A percentile compares a stretch with the other conserved stretches of the same genome.
These are phyloP conservation scores for Hemibagrus guttatus DNA, from an alignment of 2,797 vertebrate genomes.

Conservation along the genomic window DNA sequence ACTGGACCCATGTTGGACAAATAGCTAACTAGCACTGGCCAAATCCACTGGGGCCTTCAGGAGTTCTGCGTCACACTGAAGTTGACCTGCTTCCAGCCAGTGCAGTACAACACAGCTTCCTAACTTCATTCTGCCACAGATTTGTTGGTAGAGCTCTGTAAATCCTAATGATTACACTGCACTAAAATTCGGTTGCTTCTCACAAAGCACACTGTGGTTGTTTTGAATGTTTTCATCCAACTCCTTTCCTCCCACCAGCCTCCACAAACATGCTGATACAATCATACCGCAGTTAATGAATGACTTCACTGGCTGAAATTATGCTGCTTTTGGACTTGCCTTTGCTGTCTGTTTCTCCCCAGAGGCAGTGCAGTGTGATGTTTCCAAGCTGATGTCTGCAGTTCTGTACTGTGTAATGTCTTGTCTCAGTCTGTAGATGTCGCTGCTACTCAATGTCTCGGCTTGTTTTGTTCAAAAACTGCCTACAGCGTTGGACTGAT, in stretches of 20 bases:
- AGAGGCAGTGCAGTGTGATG: not conserved
- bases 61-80: conserved; percentile 7
- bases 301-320: conserved; percentile 56
- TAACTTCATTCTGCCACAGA: not conserved
- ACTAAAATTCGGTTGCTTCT: conserved; percentile 18
- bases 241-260: conserved; percentile 17
- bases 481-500: not conserved
- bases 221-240: conserved; percentile 38
- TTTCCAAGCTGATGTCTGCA: not conserved
- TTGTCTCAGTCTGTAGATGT: conserved; percentile 41
- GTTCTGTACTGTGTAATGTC: conserved; percentile 12
- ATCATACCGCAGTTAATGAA: conserved; percentile 49
- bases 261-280: conserved; percentile 49
- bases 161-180: not conserved
- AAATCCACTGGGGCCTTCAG: conserved; percentile 14
- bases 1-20: conserved; percentile 9
- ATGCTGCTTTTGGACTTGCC: conserved; percentile 44
- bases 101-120: not conserved
- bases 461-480: not conserved
- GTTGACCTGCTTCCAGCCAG: conserved; percentile 12
- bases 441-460: conserved; percentile 26
- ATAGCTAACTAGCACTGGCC: conserved; percentile 24
- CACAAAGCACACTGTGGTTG: conserved; percentile 6
- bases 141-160: not conserved
- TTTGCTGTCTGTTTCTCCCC: conserved; percentile 27